Evolutionary conservation across 2,113 vertebrate genomes (phyloP).

Genomic region (Coracopsis vasa): DNA sequence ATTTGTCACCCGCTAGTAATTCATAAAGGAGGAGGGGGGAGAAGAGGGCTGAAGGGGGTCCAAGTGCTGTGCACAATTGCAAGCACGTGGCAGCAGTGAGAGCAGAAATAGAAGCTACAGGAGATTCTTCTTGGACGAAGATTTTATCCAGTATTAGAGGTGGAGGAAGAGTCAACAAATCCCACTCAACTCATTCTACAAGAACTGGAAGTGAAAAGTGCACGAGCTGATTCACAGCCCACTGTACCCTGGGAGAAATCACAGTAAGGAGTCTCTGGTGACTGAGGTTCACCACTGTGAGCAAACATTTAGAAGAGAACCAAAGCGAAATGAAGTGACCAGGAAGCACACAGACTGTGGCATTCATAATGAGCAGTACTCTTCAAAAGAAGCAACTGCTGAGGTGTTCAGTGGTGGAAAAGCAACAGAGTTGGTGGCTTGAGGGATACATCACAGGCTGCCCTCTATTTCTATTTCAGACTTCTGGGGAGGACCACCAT

Average conservation of each 20-base stretch:
- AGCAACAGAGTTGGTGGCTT: background rate
- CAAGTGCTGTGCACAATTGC: slow-evolving; percentile 43
- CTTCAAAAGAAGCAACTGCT: background rate
- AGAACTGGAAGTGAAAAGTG: background rate
- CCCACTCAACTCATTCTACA: background rate
- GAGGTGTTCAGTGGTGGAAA: background rate
- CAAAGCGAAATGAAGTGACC: background rate
- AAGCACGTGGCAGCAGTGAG: slow-evolving; percentile 51
- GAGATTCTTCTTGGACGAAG: background rate
- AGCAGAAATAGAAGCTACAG: slow-evolving; percentile 42
- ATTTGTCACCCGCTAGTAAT: slow-evolving; percentile 82
- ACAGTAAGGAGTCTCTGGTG: background rate
- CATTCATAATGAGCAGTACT: background rate
- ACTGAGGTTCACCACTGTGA: background rate
- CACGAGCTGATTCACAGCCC: background rate
- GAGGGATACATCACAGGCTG: background rate
- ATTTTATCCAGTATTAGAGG: background rate
- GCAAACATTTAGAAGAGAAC: background rate
- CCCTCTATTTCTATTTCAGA: background rate
- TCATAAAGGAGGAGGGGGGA: slow-evolving; percentile 7
- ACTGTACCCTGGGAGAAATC: background rate
- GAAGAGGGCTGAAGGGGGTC: slow-evolving; percentile 28
- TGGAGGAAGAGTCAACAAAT: background rate
- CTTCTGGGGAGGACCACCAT: background rate
- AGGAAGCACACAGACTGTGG: background rate